Conservation (phyloP, 1,140 invertebrate species). For the Penaeus chinensis region DNA sequence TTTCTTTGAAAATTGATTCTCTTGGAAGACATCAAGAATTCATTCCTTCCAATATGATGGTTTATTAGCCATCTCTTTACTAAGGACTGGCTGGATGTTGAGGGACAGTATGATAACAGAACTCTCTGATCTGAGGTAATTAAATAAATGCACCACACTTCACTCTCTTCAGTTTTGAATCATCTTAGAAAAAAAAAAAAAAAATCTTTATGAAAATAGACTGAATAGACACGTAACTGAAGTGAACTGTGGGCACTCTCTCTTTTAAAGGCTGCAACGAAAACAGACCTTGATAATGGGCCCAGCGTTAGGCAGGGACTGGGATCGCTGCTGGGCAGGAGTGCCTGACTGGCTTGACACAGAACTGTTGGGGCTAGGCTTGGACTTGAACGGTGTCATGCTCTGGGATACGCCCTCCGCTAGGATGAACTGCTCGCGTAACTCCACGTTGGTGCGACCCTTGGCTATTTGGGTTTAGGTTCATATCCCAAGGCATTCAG, state of each 20-base stretch:
- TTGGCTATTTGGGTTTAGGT: slow-evolving; percentile 79
- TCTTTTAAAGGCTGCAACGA: slow-evolving; percentile 37
- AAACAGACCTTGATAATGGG: slow-evolving; percentile 91
- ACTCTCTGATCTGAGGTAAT: slow-evolving; percentile 11
- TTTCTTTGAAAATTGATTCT: too few species aligned
- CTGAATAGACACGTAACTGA: slow-evolving; percentile 15
- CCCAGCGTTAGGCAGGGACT: slow-evolving; percentile 77
- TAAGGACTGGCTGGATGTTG: slow-evolving; percentile 23
- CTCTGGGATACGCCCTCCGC: slow-evolving; percentile 97
- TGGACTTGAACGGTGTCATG: slow-evolving; percentile 94
- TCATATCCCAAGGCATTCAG: slow-evolving; percentile 23
- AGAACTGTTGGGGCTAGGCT: slow-evolving; percentile 76
- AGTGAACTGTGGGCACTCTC: slow-evolving; percentile 27
- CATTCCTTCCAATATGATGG: slow-evolving; percentile 50
- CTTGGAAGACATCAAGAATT: too few species aligned
- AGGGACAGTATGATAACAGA: neutral
- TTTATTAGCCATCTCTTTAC: slow-evolving; percentile 28
- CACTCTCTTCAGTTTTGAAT: neutral
- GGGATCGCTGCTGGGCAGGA: slow-evolving; percentile 67
- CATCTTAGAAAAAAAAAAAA: neutral
- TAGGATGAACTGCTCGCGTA: slow-evolving; percentile 98
- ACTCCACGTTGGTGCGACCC: slow-evolving; percentile 98
- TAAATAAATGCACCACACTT: slow-evolving; percentile 36
- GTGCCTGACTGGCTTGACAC: slow-evolving; percentile 75
- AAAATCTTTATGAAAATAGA: neutral